Evolutionary conservation across 2,113 vertebrate species (phyloP).

Genomic region (Pelecanus crispus): DNA sequence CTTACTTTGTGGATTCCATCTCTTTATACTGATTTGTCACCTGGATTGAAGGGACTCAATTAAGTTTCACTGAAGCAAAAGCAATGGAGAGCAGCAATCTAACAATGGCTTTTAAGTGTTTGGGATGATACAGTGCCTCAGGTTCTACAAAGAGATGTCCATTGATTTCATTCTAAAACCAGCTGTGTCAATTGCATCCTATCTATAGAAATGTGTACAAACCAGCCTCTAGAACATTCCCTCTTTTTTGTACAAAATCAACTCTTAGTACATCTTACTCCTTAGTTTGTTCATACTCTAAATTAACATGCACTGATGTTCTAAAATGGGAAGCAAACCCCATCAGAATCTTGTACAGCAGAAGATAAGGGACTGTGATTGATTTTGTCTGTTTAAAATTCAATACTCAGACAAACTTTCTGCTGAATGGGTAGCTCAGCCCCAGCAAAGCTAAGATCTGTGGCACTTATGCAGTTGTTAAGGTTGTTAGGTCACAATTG

Average conservation of each 20-base stretch:
- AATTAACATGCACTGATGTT: neutral
- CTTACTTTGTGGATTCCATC: neutral
- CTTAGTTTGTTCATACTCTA: neutral
- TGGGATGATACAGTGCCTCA: neutral
- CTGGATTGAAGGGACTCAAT: neutral
- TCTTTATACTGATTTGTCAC: neutral
- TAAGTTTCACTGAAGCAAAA: neutral
- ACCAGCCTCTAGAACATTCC: neutral
- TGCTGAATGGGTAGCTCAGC: neutral
- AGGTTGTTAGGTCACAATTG: neutral
- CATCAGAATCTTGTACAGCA: neutral
- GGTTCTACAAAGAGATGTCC: neutral
- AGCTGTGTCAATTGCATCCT: neutral
- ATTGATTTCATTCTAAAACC: neutral
- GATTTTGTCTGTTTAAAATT: slow-evolving; percentile 3
- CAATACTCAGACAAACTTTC: neutral
- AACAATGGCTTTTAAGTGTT: neutral
- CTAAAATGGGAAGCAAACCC: neutral
- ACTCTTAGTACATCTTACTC: neutral
- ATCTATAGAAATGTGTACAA: neutral
- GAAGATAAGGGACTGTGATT: neutral
- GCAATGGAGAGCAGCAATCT: neutral
- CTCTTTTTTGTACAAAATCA: neutral
- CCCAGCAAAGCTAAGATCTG: neutral
- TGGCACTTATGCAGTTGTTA: neutral